These are phyloP conservation scores for Microcebus ravelobensis DNA, from an alignment of 2,113 vertebrate genomes.

Conservation along the genomic window DNA sequence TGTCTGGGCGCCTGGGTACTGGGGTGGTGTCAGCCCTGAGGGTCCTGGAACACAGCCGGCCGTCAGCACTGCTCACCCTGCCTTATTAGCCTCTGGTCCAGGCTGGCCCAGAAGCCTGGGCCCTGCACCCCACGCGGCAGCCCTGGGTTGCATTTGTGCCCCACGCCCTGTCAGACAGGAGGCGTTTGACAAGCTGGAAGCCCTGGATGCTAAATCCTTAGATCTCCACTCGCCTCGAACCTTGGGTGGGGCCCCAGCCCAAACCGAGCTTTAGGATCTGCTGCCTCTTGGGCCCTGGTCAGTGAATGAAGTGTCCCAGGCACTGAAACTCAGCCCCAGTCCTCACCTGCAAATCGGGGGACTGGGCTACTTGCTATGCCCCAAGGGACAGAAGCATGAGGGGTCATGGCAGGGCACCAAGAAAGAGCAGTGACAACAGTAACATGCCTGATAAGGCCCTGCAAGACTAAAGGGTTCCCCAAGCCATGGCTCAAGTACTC, in stretches of 20 bases:
- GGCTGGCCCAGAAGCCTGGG: background rate
- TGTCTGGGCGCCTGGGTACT: fast-evolving
- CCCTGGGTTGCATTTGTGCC: background rate
- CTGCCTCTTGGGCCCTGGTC: background rate
- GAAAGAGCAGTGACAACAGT: background rate
- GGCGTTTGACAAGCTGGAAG: background rate
- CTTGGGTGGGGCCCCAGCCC: background rate
- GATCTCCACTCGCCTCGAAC: background rate
- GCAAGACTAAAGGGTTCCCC: background rate
- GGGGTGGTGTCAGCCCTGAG: background rate
- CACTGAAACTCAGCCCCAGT: background rate
- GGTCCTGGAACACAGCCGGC: background rate
- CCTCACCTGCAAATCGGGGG: background rate
- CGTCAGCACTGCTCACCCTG: background rate
- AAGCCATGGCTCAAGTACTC: background rate
- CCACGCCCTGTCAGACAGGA: background rate
- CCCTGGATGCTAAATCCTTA: background rate
- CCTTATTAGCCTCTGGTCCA: background rate
- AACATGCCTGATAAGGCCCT: background rate
- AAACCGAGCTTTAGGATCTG: background rate
- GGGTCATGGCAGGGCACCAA: background rate
- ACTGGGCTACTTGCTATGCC: background rate
- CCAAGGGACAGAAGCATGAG: background rate
- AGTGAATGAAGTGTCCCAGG: background rate
- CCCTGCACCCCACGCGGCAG: background rate